Evolutionary conservation across 2,888 invertebrate species (phyloP).

Genomic region (Caenorhabditis wallacei): DNA sequence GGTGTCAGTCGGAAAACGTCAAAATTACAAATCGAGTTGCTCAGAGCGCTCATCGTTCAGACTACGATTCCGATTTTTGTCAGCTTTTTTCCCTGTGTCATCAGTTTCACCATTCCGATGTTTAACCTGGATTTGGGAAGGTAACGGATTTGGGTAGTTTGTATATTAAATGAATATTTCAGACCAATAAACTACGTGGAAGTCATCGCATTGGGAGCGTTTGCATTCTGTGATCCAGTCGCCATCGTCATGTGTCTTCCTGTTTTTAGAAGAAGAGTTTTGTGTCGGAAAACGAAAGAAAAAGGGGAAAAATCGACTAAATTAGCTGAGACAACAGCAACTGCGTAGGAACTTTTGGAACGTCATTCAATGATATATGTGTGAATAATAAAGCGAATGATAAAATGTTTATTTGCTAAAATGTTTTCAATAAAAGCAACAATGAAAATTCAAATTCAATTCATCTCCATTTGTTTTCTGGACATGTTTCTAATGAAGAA

Average conservation of each 20-base stretch:
- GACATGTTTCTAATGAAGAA: constrained; percentile 43
- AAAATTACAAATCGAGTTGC: constrained; percentile 11
- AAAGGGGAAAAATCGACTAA: no score
- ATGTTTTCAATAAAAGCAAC: no score
- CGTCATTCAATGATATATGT: no score
- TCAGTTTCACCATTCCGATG: constrained; percentile 5
- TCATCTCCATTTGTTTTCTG: background rate
- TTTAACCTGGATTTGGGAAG: constrained; percentile 17
- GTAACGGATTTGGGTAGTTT: background rate
- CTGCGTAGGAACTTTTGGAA: no score
- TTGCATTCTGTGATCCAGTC: constrained; percentile 21
- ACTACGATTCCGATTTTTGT: constrained; percentile 29
- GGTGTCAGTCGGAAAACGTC: background rate
- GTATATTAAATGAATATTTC: background rate
- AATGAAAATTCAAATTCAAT: background rate
- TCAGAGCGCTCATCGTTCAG: constrained; percentile 30
- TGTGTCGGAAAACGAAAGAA: no score
- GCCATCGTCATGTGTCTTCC: constrained; percentile 37
- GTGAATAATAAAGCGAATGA: no score
- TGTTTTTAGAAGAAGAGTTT: background rate
- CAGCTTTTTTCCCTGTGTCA: constrained; percentile 32
- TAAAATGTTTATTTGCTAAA: no score
- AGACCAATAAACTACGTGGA: constrained; percentile 22
- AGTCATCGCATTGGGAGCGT: constrained; percentile 19
- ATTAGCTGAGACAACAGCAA: no score